phyloP scores from a whole-genome alignment of 2,113 vertebrate species.

The Hippocampus guttulatus region DNA sequence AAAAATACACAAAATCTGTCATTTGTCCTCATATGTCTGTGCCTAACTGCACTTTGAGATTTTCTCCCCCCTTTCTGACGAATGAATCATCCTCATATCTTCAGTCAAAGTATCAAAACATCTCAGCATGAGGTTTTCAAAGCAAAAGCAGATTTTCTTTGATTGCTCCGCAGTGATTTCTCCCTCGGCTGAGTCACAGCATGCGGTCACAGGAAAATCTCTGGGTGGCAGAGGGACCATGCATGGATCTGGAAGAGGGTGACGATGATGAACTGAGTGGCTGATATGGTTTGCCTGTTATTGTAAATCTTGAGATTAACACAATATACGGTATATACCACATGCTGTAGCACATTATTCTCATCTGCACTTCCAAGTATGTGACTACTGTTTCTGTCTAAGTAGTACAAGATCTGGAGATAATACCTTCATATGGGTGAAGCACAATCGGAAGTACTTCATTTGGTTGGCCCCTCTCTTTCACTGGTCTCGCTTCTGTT shows the following conservation, averaged over 20 bases:
- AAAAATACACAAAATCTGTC: not conserved
- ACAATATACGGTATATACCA: not conserved
- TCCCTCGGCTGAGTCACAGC: conserved; percentile 47
- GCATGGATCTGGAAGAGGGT: conserved; percentile 28
- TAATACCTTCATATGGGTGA: not conserved
- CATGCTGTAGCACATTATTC: not conserved
- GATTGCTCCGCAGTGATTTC: conserved; percentile 49
- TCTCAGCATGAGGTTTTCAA: conserved; percentile 24
- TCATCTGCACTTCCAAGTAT: not conserved
- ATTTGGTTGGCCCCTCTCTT: not conserved
- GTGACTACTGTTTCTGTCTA: not conserved
- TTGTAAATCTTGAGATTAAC: not conserved
- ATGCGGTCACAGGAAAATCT: conserved; percentile 31
- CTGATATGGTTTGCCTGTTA: conserved; percentile 10
- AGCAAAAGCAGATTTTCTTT: conserved; percentile 38
- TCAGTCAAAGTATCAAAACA: conserved; percentile 14
- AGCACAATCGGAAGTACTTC: not conserved
- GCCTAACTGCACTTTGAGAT: not conserved
- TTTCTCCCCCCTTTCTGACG: not conserved
- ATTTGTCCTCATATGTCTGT: not conserved
- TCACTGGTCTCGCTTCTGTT: not conserved
- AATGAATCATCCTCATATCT: not conserved
- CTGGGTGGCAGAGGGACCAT: conserved; percentile 45
- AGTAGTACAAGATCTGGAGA: not conserved
- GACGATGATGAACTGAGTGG: conserved; percentile 5